These are phyloP conservation scores for Leptodactylus fuscus DNA, from an alignment of 2,113 vertebrate genomes.

Conservation along the genomic window DNA sequence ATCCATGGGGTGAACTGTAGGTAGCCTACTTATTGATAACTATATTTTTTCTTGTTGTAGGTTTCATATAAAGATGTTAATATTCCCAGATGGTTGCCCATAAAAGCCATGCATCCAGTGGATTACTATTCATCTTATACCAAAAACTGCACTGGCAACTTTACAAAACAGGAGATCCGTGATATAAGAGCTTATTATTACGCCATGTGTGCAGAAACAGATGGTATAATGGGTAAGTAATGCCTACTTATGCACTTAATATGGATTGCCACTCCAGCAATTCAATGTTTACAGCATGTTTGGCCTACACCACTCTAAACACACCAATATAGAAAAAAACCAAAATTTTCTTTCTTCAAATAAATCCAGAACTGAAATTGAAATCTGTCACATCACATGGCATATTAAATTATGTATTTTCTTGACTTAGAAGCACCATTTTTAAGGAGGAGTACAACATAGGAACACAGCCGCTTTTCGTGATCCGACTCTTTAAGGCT, in stretches of 20 bases:
- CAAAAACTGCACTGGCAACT: constrained; percentile 92
- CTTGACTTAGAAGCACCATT: too few relatives aligned
- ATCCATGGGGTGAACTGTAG: too few relatives aligned
- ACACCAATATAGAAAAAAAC: not conserved
- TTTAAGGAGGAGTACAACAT: too few relatives aligned
- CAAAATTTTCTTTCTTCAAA: too few relatives aligned
- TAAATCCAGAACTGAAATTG: too few relatives aligned
- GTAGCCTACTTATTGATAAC: too few relatives aligned
- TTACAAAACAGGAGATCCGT: constrained; percentile 86
- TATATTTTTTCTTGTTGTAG: constrained; percentile 65
- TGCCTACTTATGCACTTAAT: not conserved
- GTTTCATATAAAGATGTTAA: constrained; percentile 81
- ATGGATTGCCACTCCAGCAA: not conserved
- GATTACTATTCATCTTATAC: constrained; percentile 94
- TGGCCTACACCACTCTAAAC: not conserved
- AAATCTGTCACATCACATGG: too few relatives aligned
- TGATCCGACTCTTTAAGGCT: too few relatives aligned
- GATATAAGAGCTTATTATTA: constrained; percentile 91
- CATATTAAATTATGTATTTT: too few relatives aligned
- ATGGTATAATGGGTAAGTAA: constrained; percentile 91
- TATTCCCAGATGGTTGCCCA: constrained; percentile 86
- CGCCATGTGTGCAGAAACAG: constrained; percentile 96
- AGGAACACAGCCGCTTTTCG: too few relatives aligned
- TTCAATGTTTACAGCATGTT: not conserved
- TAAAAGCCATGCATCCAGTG: constrained; percentile 87